Evolutionary conservation across 1,140 invertebrate species (phyloP).

Genomic region (Sesamia nonagrioides): DNA sequence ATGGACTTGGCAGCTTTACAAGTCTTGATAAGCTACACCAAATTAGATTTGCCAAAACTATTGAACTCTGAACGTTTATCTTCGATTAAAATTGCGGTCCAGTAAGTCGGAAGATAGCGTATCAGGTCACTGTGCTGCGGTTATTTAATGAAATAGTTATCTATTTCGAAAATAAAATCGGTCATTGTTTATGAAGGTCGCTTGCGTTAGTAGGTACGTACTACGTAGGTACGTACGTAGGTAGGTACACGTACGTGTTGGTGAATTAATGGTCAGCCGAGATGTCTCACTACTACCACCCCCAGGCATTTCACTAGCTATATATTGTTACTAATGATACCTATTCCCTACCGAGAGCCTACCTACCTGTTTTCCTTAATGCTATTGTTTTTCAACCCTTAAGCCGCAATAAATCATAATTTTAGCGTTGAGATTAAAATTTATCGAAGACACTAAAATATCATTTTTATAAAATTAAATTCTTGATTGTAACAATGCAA

Average conservation of each 20-base stretch:
- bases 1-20: constrained; percentile 22
- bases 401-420: background rate
- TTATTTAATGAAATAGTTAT: no score
- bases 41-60: constrained; percentile 23
- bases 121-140: no score
- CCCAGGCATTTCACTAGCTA: background rate
- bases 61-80: background rate
- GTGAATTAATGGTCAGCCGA: constrained; percentile 43
- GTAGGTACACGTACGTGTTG: no score
- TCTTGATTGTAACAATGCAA: background rate
- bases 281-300: constrained; percentile 23
- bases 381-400: background rate
- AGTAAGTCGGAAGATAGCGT: background rate
- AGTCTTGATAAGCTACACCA: constrained; percentile 6
- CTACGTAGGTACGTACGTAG: background rate
- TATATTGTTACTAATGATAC: constrained; percentile 20
- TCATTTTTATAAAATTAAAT: background rate
- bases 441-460: background rate
- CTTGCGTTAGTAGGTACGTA: constrained; percentile 3
- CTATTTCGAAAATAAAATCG: no score
- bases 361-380: background rate
- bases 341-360: background rate
- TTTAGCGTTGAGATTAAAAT: background rate
- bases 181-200: background rate
- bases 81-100: background rate